Evolutionary conservation across 1,140 invertebrate genomes (phyloP), one percentile per base, ranked within the genome.

Genomic region (Agraylea sexmaculata): DNA sequence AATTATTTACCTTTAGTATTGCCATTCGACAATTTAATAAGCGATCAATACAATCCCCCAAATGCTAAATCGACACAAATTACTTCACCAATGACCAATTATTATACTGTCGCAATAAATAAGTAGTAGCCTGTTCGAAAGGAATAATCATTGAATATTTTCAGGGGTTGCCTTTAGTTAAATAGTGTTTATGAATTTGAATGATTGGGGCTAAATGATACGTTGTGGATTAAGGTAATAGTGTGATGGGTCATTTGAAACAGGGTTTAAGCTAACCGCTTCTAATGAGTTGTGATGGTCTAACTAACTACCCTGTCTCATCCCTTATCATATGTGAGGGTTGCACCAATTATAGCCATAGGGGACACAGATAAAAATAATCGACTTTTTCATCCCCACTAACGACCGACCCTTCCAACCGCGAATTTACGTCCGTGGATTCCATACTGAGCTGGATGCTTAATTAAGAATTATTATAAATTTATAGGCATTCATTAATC

Each of bases 281-380:
- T 60, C 65, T 68, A 68, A 68, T 68, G 64, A 68, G 66, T 68
- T 63, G 64, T 68, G 66, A 68, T 66, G 63, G 65, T 60, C 63
- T 65, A 68, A 68, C 65, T 66, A 66, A 68, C 62, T 64, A 59
- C 60, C 59, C 34, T 11, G 40, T 34, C 28, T 7, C n/a, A n/a
- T n/a, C n/a, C n/a, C n/a, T n/a, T n/a, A n/a, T n/a, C n/a, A n/a
- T n/a, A n/a, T n/a, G n/a, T n/a, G n/a, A n/a, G n/a, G n/a, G n/a
- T n/a, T n/a, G n/a, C n/a, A n/a, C n/a, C n/a, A n/a, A n/a, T n/a
- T n/a, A n/a, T n/a, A n/a, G n/a, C n/a, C n/a, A n/a, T n/a, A n/a
- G n/a, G n/a, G n/a, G n/a, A n/a, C n/a, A n/a, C n/a, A n/a, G n/a
- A n/a, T n/a, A n/a, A n/a, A n/a, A n/a, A n/a, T n/a, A n/a, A n/a